Percentiles rank a stretch among this genome's conserved stretches.
phyloP scores from a whole-genome alignment of 2,113 vertebrate genomes.

The Bothrops jararaca region DNA sequence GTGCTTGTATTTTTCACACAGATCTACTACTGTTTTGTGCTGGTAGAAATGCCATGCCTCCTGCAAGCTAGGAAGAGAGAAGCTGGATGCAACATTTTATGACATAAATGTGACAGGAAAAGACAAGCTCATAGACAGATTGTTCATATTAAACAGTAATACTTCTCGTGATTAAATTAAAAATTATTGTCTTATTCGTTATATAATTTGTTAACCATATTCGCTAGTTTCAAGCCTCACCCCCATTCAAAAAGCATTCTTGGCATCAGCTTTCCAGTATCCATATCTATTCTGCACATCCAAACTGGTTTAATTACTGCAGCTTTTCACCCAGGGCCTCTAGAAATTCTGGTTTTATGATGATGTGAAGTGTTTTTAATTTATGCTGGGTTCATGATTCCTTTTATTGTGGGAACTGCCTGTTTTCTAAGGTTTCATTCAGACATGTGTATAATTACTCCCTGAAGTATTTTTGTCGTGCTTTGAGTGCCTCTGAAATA shows the following conservation, averaged over 20 bases:
- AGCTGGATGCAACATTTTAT: not conserved
- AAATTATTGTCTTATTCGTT: constrained; percentile 2
- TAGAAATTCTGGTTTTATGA: constrained; percentile 21
- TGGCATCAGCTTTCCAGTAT: not conserved
- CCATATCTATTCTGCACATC: not conserved
- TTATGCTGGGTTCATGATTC: not conserved
- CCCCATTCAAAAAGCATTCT: not conserved
- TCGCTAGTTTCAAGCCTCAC: not conserved
- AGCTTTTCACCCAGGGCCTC: not conserved
- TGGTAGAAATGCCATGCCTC: not conserved
- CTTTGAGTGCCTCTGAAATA: not conserved
- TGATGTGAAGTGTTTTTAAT: not conserved
- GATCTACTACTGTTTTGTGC: not conserved
- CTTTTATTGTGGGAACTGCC: not conserved
- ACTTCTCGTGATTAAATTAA: not conserved
- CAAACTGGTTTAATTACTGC: constrained; percentile 17
- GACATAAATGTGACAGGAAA: not conserved
- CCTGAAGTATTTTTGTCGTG: not conserved
- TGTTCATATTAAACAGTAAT: not conserved
- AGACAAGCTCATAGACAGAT: not conserved
- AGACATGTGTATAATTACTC: not conserved
- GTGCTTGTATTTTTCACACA: not conserved
- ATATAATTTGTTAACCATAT: not conserved
- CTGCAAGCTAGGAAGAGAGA: not conserved
- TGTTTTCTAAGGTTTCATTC: not conserved